These are phyloP conservation scores for Drosophila sp. DNA, from an alignment of 1,140 invertebrate species.

Conservation along the genomic window DNA sequence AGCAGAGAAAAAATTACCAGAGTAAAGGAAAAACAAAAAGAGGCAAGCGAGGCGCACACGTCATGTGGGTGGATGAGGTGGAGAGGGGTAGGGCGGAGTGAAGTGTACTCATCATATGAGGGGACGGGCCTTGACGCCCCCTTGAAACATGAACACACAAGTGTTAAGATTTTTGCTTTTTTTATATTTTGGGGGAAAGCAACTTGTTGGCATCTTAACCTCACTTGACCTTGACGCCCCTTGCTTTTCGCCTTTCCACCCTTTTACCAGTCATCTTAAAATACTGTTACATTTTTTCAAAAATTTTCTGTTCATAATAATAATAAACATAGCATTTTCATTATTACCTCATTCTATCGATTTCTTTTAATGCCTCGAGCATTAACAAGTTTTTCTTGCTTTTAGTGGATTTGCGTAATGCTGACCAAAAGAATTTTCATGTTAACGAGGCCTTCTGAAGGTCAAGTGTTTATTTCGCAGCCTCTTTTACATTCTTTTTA, in stretches of 20 bases:
- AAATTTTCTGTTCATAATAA: conserved; percentile 42
- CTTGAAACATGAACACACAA: conserved; percentile 39
- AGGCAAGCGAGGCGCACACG: conserved; percentile 12
- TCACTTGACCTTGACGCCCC: conserved; percentile 60
- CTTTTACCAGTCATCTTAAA: not conserved
- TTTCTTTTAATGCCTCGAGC: conserved; percentile 17
- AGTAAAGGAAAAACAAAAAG: conserved; percentile 21
- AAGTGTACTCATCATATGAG: conserved; percentile 31
- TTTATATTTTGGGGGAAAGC: conserved; percentile 43
- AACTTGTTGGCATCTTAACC: conserved; percentile 50
- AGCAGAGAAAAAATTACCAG: conserved; percentile 22
- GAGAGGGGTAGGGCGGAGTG: not conserved
- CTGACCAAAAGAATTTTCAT: conserved; percentile 18
- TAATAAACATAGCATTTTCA: conserved; percentile 25
- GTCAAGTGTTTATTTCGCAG: conserved; percentile 15
- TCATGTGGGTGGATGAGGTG: conserved; percentile 28
- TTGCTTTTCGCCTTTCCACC: not conserved
- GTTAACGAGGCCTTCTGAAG: conserved; percentile 40
- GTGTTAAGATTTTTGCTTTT: conserved; percentile 26
- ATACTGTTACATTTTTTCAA: conserved; percentile 21
- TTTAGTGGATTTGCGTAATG: conserved; percentile 60
- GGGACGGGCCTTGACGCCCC: conserved; percentile 37
- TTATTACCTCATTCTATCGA: conserved; percentile 40
- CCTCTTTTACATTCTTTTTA: not conserved
- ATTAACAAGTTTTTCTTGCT: conserved; percentile 40